Percentiles rank a stretch among this genome's conserved stretches.
Conservation (phyloP, 2,888 invertebrate genomes). For the Drosophila algonquin region DNA sequence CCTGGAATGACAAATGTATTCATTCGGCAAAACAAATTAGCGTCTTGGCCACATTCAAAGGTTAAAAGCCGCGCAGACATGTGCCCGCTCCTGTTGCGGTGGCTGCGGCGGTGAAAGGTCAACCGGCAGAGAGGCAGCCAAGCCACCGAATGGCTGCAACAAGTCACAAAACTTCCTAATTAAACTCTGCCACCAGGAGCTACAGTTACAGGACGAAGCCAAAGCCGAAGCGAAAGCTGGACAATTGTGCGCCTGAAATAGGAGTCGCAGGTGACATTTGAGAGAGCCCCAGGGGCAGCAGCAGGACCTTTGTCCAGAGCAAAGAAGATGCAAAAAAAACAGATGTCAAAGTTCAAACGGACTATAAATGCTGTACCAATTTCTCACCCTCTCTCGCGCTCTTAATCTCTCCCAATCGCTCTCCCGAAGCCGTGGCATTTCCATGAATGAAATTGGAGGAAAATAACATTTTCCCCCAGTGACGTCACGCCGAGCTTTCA, state of each 20-base stretch:
- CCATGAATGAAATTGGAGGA: conserved; percentile 31
- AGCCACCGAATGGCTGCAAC: conserved; percentile 36
- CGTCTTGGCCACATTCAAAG: conserved; percentile 38
- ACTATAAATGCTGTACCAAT: conserved; percentile 2
- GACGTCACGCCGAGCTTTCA: conserved; percentile 62
- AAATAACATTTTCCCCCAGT: conserved; percentile 7
- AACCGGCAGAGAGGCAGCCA: conserved; percentile 25
- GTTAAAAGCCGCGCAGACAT: conserved; percentile 39
- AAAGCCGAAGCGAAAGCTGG: conserved; percentile 17
- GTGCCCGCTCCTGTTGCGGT: conserved; percentile 8
- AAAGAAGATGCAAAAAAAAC: conserved; percentile 24
- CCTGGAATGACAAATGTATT: conserved; percentile 1
- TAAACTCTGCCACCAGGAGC: conserved; percentile 4
- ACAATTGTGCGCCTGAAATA: conserved; percentile 5
- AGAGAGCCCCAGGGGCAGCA: conserved; percentile 7
- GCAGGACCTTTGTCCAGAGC: neutral
- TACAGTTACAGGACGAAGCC: conserved; percentile 1
- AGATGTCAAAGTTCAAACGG: conserved; percentile 54
- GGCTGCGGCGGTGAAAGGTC: conserved; percentile 51
- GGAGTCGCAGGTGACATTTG: conserved; percentile 50
- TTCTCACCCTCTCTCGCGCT: conserved; percentile 5
- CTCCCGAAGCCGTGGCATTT: neutral
- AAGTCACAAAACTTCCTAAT: conserved; percentile 24
- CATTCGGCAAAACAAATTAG: conserved; percentile 60
- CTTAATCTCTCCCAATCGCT: neutral